phyloP scores from a whole-genome alignment of 2,113 vertebrate species.

The Azemiops feae region DNA sequence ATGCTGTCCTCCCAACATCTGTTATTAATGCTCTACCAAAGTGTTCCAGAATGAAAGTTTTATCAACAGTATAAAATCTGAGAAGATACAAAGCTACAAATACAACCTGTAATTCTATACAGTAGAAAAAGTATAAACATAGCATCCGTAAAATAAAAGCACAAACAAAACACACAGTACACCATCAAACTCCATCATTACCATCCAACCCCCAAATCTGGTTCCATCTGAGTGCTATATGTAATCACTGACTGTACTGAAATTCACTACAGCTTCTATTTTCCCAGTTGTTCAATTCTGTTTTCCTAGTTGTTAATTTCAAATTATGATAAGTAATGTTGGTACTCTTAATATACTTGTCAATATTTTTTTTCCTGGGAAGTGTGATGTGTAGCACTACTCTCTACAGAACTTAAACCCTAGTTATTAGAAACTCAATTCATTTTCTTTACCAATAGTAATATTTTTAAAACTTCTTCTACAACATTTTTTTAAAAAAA shows the following conservation, averaged over 20 bases:
- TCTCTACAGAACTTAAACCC: neutral
- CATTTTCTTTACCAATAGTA: neutral
- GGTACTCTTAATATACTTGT: neutral
- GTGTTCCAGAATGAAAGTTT: conserved; percentile 54
- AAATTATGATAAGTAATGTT: conserved; percentile 23
- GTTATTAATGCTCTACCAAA: conserved; percentile 45
- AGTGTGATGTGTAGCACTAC: conserved; percentile 1
- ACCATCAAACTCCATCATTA: neutral
- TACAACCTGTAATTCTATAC: conserved; percentile 49
- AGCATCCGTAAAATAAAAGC: conserved; percentile 4
- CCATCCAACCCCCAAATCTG: neutral
- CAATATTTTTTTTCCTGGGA: conserved; percentile 35
- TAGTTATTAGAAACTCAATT: neutral
- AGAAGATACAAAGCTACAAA: conserved; percentile 61
- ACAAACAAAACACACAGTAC: neutral
- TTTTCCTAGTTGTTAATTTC: conserved; percentile 10
- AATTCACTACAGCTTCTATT: neutral
- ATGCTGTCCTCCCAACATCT: conserved; percentile 43
- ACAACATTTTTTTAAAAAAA: conserved; percentile 1
- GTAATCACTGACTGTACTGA: neutral
- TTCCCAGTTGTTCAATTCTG: neutral
- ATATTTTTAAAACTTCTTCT: neutral
- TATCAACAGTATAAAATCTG: conserved; percentile 64
- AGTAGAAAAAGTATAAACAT: conserved; percentile 43
- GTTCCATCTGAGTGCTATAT: neutral